A percentile compares a stretch with the other conserved stretches of the same genome.
phyloP scores from a whole-genome alignment of 2,888 invertebrate species.

The Zeuzera pyrina region DNA sequence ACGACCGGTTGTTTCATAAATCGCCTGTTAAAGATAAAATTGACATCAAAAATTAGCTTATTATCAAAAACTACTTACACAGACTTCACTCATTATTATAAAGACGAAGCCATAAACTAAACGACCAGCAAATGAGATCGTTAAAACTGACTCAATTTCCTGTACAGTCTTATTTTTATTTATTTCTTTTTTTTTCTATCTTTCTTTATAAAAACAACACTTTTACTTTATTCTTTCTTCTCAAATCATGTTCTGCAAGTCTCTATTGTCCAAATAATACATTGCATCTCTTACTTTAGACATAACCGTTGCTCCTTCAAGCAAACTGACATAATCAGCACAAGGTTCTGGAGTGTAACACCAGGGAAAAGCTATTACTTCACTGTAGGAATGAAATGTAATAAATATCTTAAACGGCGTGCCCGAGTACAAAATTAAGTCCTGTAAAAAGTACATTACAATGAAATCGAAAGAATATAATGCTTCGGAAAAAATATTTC shows the following conservation, averaged over 20 bases:
- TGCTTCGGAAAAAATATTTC: background rate
- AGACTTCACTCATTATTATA: no score
- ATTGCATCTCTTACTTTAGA: conserved; percentile 37
- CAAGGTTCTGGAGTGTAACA: conserved; percentile 52
- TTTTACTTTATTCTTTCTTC: background rate
- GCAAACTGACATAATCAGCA: conserved; percentile 50
- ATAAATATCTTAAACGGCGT: conserved; percentile 57
- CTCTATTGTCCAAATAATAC: background rate
- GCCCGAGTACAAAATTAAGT: conserved; percentile 52
- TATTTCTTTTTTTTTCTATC: no score
- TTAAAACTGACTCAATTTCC: no score
- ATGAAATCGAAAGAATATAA: background rate
- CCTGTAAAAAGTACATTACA: conserved; percentile 31
- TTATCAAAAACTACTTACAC: no score
- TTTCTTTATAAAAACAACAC: background rate
- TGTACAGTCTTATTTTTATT: no score
- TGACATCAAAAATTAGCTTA: background rate
- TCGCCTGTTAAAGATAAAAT: conserved; percentile 59
- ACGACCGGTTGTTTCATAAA: conserved; percentile 46
- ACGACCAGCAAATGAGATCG: no score
- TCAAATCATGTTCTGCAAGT: background rate
- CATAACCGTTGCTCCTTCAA: conserved; percentile 57
- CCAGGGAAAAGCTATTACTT: conserved; percentile 61
- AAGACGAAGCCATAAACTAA: no score
- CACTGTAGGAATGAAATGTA: conserved; percentile 53